Percentiles rank a stretch among this genome's conserved stretches.
These are phyloP conservation scores for Seira sanloemensis DNA, from an alignment of 2,888 invertebrate species.

Conservation along the genomic window DNA sequence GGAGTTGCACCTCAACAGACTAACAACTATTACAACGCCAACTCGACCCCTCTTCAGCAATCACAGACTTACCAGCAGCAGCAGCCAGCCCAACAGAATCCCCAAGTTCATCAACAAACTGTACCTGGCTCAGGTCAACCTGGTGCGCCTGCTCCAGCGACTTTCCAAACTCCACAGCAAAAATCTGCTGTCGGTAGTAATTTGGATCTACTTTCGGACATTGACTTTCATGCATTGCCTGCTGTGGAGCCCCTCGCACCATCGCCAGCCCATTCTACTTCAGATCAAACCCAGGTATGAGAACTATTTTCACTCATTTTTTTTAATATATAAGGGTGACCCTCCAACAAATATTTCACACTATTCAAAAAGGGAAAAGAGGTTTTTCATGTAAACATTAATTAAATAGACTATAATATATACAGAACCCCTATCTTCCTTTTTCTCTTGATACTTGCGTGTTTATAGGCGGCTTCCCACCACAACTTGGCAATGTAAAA, in stretches of 20 bases:
- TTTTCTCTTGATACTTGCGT: constrained; percentile 19
- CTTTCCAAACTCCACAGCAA: background rate
- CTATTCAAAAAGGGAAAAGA: too few species aligned
- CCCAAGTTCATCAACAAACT: constrained; percentile 1
- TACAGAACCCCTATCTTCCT: background rate
- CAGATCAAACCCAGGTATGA: too few species aligned
- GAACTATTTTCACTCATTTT: too few species aligned
- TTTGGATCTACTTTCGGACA: constrained; percentile 55
- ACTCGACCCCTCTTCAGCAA: background rate
- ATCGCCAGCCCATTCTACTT: background rate
- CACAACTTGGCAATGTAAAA: constrained; percentile 28
- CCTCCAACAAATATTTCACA: too few species aligned
- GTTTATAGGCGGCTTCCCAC: constrained; percentile 30
- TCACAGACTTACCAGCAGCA: background rate
- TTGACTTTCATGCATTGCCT: constrained; percentile 50
- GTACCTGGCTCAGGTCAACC: constrained; percentile 32
- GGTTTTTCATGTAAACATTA: too few species aligned
- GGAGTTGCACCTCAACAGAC: background rate
- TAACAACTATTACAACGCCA: background rate
- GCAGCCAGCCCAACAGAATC: constrained; percentile 2
- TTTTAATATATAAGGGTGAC: too few species aligned
- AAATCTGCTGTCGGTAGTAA: constrained; percentile 36
- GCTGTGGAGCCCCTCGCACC: constrained; percentile 54
- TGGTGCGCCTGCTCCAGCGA: constrained; percentile 34
- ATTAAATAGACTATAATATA: background rate